Base-by-base conservation (phyloP, 2,113 vertebrate species). In the Crotalus viridis region DNA sequence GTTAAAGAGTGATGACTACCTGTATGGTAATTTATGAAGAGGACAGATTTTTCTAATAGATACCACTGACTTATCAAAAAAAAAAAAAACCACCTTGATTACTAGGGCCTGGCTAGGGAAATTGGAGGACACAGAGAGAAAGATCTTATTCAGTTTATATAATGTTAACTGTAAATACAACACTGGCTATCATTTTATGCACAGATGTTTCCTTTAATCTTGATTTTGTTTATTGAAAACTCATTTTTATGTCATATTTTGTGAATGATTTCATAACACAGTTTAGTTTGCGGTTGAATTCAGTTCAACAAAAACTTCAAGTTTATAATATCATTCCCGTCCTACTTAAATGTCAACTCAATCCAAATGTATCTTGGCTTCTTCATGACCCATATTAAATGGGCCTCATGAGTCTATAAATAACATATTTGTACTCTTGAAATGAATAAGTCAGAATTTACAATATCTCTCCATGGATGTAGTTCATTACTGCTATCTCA, bases 151-250 rank as follows among this genome's bases (percentile, higher is more conserved):
- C 59, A 26, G 28, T n/a, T 86, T 28, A 59, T n/a, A 87, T 91
- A 59, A 39, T 85, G 81, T 39, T 85, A 61, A 61, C 24, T 61
- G 24, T 28, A 85, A 10, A 56, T 57, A 26, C 28, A 43, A 57
- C 10, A 46, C 61, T 87, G 81, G 28, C 39, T 19, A 54, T 64
- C n/a, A 39, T 54, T n/a, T 64, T 26, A 52, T 48, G 52, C 39
- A 87, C 33, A 88, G 87, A 21, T 92, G n/a, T 52, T 87, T 64
- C 57, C 28, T 92, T 92, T 92, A 17, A 69, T 88, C 19, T 91
- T 33, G 3, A 1, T 59, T 88, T 92, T 61, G 69, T 54, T 88
- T 69, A 88, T 17, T 54, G 17, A n/a, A 88, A 64, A 43, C 12
- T 64, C 19, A 88, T 26, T 9, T 46, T 56, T 69, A 91, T 59